Percentiles rank a stretch among this genome's conserved stretches.
Conservation (phyloP, 2,888 invertebrate genomes). For the Nipponacmea schrenckii region DNA sequence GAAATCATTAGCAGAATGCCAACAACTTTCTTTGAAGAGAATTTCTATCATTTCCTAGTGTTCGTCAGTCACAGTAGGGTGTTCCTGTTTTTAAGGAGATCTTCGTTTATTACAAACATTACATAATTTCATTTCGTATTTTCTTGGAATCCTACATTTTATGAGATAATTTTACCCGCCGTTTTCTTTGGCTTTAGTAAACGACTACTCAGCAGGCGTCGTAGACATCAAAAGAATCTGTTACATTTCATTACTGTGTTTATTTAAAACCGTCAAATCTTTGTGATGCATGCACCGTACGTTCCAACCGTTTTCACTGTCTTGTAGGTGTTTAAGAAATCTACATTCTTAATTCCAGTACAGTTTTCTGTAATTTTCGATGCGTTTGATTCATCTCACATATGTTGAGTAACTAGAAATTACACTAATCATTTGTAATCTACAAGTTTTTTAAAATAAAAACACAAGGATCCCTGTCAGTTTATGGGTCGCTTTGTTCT, state of each 20-base stretch:
- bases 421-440: no score
- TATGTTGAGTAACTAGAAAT: neutral
- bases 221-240: neutral
- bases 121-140: neutral
- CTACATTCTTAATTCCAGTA: neutral
- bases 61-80: neutral
- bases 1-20: no score
- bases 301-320: neutral
- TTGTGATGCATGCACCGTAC: neutral
- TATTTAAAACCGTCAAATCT: neutral
- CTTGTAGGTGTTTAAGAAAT: neutral
- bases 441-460: no score
- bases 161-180: neutral
- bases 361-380: neutral
- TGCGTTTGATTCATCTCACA: neutral
- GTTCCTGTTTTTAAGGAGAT: neutral
- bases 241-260: neutral
- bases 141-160: neutral
- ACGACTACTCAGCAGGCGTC: neutral
- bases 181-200: neutral
- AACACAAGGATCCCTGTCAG: no score
- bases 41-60: no score
- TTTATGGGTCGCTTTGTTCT: no score
- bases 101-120: neutral
- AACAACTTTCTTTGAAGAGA: no score